Conservation (phyloP, 2,888 invertebrate genomes). For the Pardosa pseudoannulata region DNA sequence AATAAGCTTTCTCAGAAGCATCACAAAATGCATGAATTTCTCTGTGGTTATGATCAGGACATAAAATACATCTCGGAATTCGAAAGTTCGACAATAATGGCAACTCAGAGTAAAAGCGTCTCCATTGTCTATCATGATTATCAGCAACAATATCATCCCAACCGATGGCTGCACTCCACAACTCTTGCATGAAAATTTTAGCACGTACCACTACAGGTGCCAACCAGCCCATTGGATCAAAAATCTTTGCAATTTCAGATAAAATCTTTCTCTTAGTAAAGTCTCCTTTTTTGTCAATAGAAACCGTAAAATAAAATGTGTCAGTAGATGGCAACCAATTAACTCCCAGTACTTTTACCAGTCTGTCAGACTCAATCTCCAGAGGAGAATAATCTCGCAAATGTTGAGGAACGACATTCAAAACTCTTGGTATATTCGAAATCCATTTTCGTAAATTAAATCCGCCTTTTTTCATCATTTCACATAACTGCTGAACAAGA, state of each 20-base stretch:
- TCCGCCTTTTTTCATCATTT: background rate
- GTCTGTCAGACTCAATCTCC: too few relatives aligned
- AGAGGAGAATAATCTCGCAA: background rate
- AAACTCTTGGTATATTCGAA: background rate
- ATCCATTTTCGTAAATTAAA: background rate
- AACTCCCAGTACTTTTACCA: background rate
- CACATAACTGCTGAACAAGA: background rate
- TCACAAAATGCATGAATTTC: constrained; percentile 18
- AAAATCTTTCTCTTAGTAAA: constrained; percentile 15
- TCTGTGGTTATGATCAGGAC: background rate
- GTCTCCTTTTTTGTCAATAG: background rate
- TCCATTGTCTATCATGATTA: background rate
- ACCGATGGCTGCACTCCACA: background rate
- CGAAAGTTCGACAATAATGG: background rate
- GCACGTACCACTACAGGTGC: background rate
- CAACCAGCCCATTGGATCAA: background rate
- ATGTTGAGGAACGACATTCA: background rate
- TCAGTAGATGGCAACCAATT: background rate
- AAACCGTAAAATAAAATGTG: background rate
- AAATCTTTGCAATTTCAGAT: background rate
- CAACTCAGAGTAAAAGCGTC: background rate
- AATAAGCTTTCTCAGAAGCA: background rate
- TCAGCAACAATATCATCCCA: background rate
- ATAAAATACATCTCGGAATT: background rate
- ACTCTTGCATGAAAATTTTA: constrained; percentile 8